Base-by-base conservation (phyloP, 1,140 invertebrate species). In the Subanguina moxae region DNA sequence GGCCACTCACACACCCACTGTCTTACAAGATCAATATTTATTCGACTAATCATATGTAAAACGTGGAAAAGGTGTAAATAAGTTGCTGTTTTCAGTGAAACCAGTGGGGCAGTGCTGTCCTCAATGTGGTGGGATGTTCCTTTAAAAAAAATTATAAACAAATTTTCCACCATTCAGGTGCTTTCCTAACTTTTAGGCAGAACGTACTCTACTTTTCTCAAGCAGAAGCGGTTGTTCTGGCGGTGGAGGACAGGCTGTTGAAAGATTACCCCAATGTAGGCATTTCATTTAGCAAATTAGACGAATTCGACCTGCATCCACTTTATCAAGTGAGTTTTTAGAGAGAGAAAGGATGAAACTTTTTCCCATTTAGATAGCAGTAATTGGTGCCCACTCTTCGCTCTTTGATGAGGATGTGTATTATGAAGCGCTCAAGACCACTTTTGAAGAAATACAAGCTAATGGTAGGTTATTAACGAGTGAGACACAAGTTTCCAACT, bases 51-150 rank as follows among this genome's bases (percentile, higher is more conserved):
- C n/a, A n/a, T n/a, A n/a, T n/a, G n/a, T n/a, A n/a, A n/a, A n/a
- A n/a, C n/a, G n/a, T n/a, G n/a, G n/a, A n/a, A n/a, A n/a, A n/a
- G n/a, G n/a, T n/a, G n/a, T n/a, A n/a, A n/a, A n/a, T n/a, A n/a
- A n/a, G 52, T 5, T 25, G 3, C 27, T 11, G 3, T 5, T 25
- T 28, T 28, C 11, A 19, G 38, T 61, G 3, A 61, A 19, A 45
- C 58, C 58, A 61, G 28, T 61, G 3, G 58, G 58, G 27, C 58
- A 61, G 19, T 61, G 58, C 28, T 61, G 58, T 61, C 58, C 58
- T 5, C 3, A 3, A 5, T 61, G 58, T 28, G 58, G 58, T 61
- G 19, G 8, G 3, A 21, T 52, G 3, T 25, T 5, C 23, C 23
- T 52, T 3, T 1, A 52, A 21, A 52, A 23, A 32, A 7, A 19